These are phyloP conservation scores for Caerostris darwini DNA, from an alignment of 1,140 invertebrate genomes.

Conservation along the genomic window DNA sequence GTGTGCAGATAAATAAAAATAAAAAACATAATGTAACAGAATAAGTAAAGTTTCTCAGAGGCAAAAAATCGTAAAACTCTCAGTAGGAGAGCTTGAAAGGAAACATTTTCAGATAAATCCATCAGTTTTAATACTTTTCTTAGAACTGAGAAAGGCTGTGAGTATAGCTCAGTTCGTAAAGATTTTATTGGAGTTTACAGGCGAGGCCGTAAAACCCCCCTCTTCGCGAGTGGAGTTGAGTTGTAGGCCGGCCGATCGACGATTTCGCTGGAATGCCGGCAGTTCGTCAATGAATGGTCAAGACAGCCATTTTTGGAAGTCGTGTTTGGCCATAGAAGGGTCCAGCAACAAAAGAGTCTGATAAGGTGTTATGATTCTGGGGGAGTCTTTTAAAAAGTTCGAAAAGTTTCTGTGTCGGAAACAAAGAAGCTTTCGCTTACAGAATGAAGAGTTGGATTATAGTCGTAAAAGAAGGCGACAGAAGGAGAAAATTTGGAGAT, in stretches of 20 bases:
- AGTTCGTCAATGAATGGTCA: background rate
- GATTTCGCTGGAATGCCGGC: background rate
- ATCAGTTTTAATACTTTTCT: slow-evolving; percentile 73
- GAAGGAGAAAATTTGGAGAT: background rate
- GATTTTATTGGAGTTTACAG: slow-evolving; percentile 70
- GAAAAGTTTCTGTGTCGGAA: background rate
- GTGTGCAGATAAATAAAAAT: background rate
- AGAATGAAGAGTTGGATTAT: too few relatives aligned
- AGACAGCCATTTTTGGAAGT: background rate
- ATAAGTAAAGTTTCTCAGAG: slow-evolving; percentile 29
- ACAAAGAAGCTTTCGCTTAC: too few relatives aligned
- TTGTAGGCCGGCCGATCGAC: slow-evolving; percentile 27
- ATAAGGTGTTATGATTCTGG: background rate
- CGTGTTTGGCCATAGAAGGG: slow-evolving; percentile 3
- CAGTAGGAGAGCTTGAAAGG: slow-evolving; percentile 34
- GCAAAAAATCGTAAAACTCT: slow-evolving; percentile 51
- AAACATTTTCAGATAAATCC: slow-evolving; percentile 73
- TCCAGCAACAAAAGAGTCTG: background rate
- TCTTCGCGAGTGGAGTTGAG: slow-evolving; percentile 42
- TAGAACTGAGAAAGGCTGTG: background rate
- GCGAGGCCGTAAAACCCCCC: slow-evolving; percentile 49
- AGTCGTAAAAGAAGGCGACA: background rate
- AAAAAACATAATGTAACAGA: slow-evolving; percentile 17
- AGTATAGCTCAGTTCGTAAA: slow-evolving; percentile 50
- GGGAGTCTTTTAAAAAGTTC: background rate